Conservation (phyloP, 2,113 vertebrate species). For the Podilymbus podiceps region DNA sequence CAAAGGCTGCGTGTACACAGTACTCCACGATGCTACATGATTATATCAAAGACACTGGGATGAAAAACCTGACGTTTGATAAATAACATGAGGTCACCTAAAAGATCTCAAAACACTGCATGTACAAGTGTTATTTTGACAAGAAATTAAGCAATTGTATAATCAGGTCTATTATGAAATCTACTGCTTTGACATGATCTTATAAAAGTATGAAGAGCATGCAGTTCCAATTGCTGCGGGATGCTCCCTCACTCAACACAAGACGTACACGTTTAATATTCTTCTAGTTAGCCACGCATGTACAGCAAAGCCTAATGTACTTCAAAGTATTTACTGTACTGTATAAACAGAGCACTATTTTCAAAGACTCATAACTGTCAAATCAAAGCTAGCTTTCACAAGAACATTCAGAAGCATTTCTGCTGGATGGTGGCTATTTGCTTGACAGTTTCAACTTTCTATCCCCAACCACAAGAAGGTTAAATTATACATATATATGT, state of each 20-base stretch:
- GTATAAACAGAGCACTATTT: constrained; percentile 39
- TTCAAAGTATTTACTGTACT: constrained; percentile 47
- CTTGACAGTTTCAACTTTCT: constrained; percentile 37
- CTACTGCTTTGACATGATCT: constrained; percentile 3
- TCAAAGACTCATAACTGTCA: constrained; percentile 55
- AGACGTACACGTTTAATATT: constrained; percentile 29
- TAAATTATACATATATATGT: background rate
- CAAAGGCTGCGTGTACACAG: background rate
- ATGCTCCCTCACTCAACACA: constrained; percentile 16
- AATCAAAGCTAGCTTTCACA: constrained; percentile 50
- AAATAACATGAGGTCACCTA: constrained; percentile 43
- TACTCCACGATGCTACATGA: background rate
- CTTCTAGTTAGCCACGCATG: constrained; percentile 34
- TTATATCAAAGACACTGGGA: constrained; percentile 39
- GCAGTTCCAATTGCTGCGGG: background rate
- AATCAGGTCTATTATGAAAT: constrained; percentile 32
- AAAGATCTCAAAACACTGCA: background rate
- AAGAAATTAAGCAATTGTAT: constrained; percentile 50
- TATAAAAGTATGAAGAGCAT: background rate
- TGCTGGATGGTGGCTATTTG: constrained; percentile 48
- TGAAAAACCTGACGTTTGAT: constrained; percentile 39
- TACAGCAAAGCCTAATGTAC: constrained; percentile 15
- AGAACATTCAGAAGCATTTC: constrained; percentile 9
- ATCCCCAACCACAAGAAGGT: background rate
- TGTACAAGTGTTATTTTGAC: constrained; percentile 23